Conservation (phyloP, 2,888 invertebrate species). For the Aporophyla lueneburgensis region DNA sequence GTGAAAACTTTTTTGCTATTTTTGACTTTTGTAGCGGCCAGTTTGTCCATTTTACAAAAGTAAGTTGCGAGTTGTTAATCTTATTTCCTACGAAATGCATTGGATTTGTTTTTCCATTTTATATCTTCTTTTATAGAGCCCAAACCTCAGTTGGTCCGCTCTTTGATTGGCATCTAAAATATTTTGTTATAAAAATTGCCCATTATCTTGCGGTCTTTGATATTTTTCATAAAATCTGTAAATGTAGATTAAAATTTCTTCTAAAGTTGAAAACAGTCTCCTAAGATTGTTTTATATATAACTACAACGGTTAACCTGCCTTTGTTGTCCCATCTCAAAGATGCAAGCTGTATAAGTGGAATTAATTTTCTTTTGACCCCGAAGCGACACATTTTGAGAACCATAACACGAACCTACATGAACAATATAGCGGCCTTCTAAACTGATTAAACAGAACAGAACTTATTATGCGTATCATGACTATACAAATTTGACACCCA, state of each 20-base stretch:
- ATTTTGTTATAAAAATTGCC: too few relatives aligned
- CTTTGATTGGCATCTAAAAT: too few relatives aligned
- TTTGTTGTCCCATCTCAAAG: neutral
- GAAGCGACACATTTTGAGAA: neutral
- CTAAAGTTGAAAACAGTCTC: neutral
- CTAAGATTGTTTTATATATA: neutral
- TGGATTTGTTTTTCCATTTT: too few relatives aligned
- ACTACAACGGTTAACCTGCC: neutral
- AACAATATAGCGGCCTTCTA: conserved; percentile 1
- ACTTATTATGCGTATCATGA: conserved; percentile 57
- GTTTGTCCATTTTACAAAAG: too few relatives aligned
- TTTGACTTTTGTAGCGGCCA: too few relatives aligned
- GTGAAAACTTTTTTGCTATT: too few relatives aligned
- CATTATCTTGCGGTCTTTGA: too few relatives aligned
- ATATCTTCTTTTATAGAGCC: too few relatives aligned
- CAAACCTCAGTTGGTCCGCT: too few relatives aligned
- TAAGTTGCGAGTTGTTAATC: too few relatives aligned
- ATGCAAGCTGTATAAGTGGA: neutral
- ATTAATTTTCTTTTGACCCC: neutral
- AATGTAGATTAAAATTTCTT: neutral
- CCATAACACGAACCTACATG: neutral
- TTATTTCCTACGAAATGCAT: too few relatives aligned
- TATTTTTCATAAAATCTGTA: neutral
- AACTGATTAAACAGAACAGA: conserved; percentile 43
- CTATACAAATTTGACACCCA: conserved; percentile 68